Base-by-base conservation (phyloP, 2,113 vertebrate species). In the Pelobates fuscus region DNA sequence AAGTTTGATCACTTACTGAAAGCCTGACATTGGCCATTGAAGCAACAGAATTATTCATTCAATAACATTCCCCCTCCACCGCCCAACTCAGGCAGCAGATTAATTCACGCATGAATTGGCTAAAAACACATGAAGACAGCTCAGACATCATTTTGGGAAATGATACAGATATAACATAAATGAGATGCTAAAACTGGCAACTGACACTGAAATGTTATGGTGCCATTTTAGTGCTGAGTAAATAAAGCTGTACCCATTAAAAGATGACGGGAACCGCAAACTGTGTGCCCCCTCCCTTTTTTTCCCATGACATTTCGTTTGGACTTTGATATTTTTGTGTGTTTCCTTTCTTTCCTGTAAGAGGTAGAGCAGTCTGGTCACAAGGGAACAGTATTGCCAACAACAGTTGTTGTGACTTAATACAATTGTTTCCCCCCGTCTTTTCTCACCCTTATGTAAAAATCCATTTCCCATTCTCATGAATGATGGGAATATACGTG, bases 381-480 rank as follows among this genome's bases (percentile, higher is more conserved):
- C 80, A 86, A 87, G 88, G 87, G 89, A 92, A 89, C 79, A 78
- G 77, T 83, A 81, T 63, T 30, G 59, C 52, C 73, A 79, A 37
- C 71, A 84, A 64, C 37, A 80, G 78, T 55, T 60, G 55, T 54
- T 60, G 52, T 91, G 90, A 89, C 81, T 91, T 88, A 91, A 64
- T 78, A 82, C 83, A 81, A 89, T 90, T 90, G 88, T 91, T 90
- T 84, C 82, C 84, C 87, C 71, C 75, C 79, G 5, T 79, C 79
- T 82, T 86, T 89, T 89, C 88, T 89, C 86, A 84, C 82, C 85
- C 83, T 70, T 82, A 83, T 84, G 82, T 84, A 82, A 82, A 82
- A 85, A 72, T 61, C 62, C 79, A 72, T 78, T 90, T 91, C 90
- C 89, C 83, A 81, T 89, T 85, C 88, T 88, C 85, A 87, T 85